Conservation (phyloP, 2,888 invertebrate species). For the Spodoptera picta region DNA sequence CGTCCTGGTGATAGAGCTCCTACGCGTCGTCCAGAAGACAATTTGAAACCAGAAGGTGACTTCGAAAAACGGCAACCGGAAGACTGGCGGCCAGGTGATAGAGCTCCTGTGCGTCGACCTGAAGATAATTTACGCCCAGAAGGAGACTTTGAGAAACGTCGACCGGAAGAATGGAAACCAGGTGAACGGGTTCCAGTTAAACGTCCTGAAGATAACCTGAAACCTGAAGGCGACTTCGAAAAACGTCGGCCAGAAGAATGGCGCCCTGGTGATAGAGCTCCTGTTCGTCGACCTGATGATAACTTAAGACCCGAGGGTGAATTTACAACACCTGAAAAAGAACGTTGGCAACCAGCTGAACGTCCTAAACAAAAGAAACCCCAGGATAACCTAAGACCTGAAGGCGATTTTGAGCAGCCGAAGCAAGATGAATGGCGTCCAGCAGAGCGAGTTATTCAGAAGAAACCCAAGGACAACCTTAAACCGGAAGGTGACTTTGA, state of each 20-base stretch:
- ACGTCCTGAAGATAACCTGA: constrained; percentile 70
- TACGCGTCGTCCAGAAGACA: constrained; percentile 78
- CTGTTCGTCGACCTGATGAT: constrained; percentile 76
- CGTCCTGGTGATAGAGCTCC: constrained; percentile 82
- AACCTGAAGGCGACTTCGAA: constrained; percentile 52
- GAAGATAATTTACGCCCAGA: constrained; percentile 63
- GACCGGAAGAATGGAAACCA: constrained; percentile 77
- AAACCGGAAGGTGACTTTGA: constrained; percentile 66
- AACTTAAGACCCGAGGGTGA: constrained; percentile 66
- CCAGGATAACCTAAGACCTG: constrained; percentile 85
- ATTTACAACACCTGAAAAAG: constrained; percentile 67
- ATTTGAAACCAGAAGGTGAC: constrained; percentile 86
- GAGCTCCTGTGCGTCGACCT: too few relatives aligned
- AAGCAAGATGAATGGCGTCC: constrained; percentile 80
- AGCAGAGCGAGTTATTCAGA: constrained; percentile 79
- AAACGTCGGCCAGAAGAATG: constrained; percentile 80
- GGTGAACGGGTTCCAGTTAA: constrained; percentile 71
- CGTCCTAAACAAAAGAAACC: constrained; percentile 76
- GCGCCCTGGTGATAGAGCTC: constrained; percentile 80
- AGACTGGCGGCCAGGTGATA: constrained; percentile 74
- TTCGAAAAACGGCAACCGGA: constrained; percentile 74
- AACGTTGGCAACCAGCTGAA: constrained; percentile 81
- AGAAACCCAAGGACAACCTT: constrained; percentile 83
- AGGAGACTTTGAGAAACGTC: constrained; percentile 64
- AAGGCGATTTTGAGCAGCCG: constrained; percentile 86